Evolutionary conservation across 2,797 vertebrate species (phyloP), one percentile per base, ranked within the genome.

Genomic region (Rachycentron canadum): DNA sequence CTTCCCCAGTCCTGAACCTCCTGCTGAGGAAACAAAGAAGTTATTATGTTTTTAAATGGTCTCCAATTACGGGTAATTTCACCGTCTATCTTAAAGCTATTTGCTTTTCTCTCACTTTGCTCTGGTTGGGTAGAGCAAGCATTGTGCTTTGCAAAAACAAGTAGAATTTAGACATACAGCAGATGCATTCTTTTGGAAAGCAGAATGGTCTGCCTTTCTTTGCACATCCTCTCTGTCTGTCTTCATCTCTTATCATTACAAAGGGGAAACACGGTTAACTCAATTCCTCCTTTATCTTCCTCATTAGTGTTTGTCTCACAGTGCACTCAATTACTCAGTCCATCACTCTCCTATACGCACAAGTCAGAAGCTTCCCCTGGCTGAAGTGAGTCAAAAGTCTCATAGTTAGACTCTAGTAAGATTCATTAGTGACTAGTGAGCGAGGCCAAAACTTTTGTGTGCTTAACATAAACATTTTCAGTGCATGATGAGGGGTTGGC

Each of bases 11-110:
- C 67, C 79, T 66, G 61, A 86, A 83, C 89, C 91, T 87, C 92
- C 92, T 84, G 91, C 93, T 91, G 92, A 83, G 92, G 86, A 91
- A 86, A 92, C 92, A 91, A 88, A 92, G 85, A 91, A 88, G 89
- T 93, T 93, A 93, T 93, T 91, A 94, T 93, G 91, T 82, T 91
- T 93, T 93, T 93, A 94, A 94, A 93, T 92, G 89, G 88, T 92
- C 91, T 90, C 91, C 91, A 92, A 93, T 94, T 94, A 93, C 72
- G 79, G 85, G 71, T 91, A 92, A 93, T 93, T 93, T 90, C 89
- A 78, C 79, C 25, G 88, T 85, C 87, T 91, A 86, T 93, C 90
- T 92, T 92, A 76, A 84, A 94, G 93, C 92, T 87, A 89, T 93
- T 92, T 93, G 89, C 72, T 87, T 87, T 91, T 92, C 82, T 91